These are phyloP conservation scores for Brachionus manjavacas DNA, from an alignment of 1,140 invertebrate genomes.

Conservation along the genomic window DNA sequence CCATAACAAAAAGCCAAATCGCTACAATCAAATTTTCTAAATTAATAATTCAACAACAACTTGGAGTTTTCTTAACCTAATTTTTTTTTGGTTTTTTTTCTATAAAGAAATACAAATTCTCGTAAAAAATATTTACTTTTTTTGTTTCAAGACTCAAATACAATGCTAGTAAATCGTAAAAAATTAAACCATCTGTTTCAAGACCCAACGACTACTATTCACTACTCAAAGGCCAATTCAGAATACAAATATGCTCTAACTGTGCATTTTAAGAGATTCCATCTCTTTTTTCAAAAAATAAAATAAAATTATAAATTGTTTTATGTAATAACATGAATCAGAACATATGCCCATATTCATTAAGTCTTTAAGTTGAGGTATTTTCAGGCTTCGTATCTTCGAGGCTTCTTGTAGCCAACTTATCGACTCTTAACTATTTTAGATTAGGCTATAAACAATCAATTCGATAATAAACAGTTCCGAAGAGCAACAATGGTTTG, in stretches of 20 bases:
- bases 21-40: neutral
- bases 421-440: neutral
- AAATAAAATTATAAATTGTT: neutral
- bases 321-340: slow-evolving; percentile 38
- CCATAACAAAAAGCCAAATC: neutral
- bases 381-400: neutral
- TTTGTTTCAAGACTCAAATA: neutral
- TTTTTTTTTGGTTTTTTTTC: neutral
- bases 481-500: neutral
- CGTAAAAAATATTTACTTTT: slow-evolving; percentile 19
- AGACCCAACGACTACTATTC: neutral
- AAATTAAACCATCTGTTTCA: slow-evolving; percentile 16
- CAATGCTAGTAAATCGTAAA: neutral
- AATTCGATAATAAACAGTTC: slow-evolving; percentile 14
- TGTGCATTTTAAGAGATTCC: slow-evolving; percentile 10
- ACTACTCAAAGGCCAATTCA: neutral
- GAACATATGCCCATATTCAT: slow-evolving; percentile 9
- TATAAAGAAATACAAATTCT: slow-evolving; percentile 1
- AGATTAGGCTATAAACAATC: neutral
- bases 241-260: slow-evolving; percentile 15
- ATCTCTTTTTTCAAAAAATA: neutral
- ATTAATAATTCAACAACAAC: slow-evolving; percentile 28
- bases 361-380: neutral
- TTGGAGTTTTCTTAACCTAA: slow-evolving; percentile 28
- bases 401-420: neutral